A percentile compares a stretch with the other conserved stretches of the same genome.
Conservation (phyloP, 1,140 invertebrate species). For the Latrodectus geometricus region DNA sequence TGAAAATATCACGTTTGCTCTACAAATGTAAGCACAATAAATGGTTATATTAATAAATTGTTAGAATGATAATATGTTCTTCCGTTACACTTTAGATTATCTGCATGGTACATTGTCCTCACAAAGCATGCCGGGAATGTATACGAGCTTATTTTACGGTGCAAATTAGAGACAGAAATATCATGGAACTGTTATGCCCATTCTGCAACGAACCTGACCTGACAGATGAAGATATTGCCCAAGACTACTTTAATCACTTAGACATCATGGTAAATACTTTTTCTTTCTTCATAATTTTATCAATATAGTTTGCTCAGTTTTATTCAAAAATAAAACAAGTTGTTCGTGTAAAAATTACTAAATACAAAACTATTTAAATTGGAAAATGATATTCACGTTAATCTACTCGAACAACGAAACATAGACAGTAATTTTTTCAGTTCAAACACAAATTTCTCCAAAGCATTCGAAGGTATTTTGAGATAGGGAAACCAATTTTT, state of each 20-base stretch:
- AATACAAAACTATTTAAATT: too few species aligned
- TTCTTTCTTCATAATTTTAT: neutral
- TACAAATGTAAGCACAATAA: neutral
- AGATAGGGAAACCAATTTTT: too few species aligned
- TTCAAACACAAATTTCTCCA: too few species aligned
- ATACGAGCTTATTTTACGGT: conserved; percentile 91
- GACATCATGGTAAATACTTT: conserved; percentile 77
- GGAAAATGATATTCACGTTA: too few species aligned
- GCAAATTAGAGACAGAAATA: conserved; percentile 89
- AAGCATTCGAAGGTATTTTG: too few species aligned
- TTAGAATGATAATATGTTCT: neutral
- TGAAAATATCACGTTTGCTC: too few species aligned
- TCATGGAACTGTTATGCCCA: conserved; percentile 92
- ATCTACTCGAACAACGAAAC: too few species aligned
- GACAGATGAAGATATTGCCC: conserved; percentile 75
- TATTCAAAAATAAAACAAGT: too few species aligned
- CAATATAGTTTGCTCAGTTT: too few species aligned
- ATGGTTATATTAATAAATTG: neutral
- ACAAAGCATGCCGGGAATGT: conserved; percentile 89
- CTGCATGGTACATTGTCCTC: conserved; percentile 89
- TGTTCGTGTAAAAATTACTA: too few species aligned
- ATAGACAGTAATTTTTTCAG: too few species aligned
- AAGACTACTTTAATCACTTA: conserved; percentile 91
- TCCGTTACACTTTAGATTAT: conserved; percentile 77
- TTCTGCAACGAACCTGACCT: conserved; percentile 88